Base-by-base conservation (phyloP, 2,113 vertebrate genomes). In the Caloenas nicobarica region DNA sequence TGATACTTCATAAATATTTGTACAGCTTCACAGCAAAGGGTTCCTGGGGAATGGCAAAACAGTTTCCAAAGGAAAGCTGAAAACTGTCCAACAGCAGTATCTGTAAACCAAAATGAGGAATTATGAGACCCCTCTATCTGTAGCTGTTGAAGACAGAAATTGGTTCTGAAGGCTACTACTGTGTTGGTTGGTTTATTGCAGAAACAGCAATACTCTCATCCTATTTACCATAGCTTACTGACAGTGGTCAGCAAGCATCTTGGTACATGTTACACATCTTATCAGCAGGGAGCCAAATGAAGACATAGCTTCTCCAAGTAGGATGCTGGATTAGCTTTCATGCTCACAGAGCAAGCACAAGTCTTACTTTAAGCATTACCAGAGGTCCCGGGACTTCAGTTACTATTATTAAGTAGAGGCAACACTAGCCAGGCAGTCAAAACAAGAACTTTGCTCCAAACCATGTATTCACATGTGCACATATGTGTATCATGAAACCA, bases 241-340 rank as follows among this genome's bases (percentile, higher is more conserved):
- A 31, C 64, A 62, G 11, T 24, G 40, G 11, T 56, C 16, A 14
- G 50, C 31, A 73, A 71, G 11, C 21, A 11, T 65, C 46, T 62
- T 0, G 1, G 23, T 25, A 21, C 1, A 2, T 46, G 23, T 60
- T 62, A 57, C 3, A 56, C 10, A 51, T 42, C 53, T 83, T 81
- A 61, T 44, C 33, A 79, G 31, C 16, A 61, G 13, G 44, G 54
- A 89, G 24, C 11, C 72, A 60, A 89, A 72, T 29, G 51, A 58
- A 24, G 31, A 51, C 38, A 34, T 10, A 46, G 7, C 6, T 80
- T 58, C n/a, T 73, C 62, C 42, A 57, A 34, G 33, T 29, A 88
- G 44, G n/a, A 42, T n/a, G 18, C 38, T 53, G 65, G 22, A 11
- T 89, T 87, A 71, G 62, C 8, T 89, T 62, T 60, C 16, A 26